Base-by-base conservation (phyloP, 2,113 vertebrate genomes). In the Sinocyclocheilus rhinocerous region DNA sequence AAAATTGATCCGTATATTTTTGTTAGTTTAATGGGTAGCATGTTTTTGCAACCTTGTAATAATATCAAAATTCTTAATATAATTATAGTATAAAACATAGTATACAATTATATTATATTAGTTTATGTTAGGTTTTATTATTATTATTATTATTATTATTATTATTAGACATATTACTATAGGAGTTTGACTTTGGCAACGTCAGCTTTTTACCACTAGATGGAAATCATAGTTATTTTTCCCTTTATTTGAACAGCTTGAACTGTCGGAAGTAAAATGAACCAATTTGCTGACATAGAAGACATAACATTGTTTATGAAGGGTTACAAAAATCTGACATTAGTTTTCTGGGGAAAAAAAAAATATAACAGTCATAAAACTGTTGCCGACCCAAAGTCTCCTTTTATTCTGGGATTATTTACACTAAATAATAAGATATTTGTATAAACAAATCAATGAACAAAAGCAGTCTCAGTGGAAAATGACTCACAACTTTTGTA, bases 121-220 rank as follows among this genome's bases (percentile, higher is more conserved):
- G 50, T 52, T 50, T 50, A 52, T 52, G 50, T 52, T 48, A 12
- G 2, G 3, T 48, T 12, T 39, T 39, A 7, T 39, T 39, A 39
- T 39, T 50, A 50, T 12, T 11, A n/a, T n/a, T n/a, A n/a, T 24
- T 61, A n/a, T 61, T 61, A 61, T n/a, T 10, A n/a, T 9, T 29
- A 29, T 48, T 48, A 48, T 48, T 12, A n/a, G 2, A 13, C 36
- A 42, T 72, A 22, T 73, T 42, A 36, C 24, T 29, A 29, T 24
- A 29, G 7, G 3, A 36, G 16, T 70, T 36, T 2, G 8, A 6
- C n/a, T 78, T 77, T 42, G 13, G 7, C 22, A 42, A 16, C 45
- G 6, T 16, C 33, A 16, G 20, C 6, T 63, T 8, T 80, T 61
- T 80, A 80, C 57, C 77, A 63, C 77, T 39, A 80, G 77, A 80